Percentiles rank a stretch among this genome's conserved stretches.
These are phyloP conservation scores for Echinops telfairi DNA, from an alignment of 2,113 vertebrate species.

Conservation along the genomic window DNA sequence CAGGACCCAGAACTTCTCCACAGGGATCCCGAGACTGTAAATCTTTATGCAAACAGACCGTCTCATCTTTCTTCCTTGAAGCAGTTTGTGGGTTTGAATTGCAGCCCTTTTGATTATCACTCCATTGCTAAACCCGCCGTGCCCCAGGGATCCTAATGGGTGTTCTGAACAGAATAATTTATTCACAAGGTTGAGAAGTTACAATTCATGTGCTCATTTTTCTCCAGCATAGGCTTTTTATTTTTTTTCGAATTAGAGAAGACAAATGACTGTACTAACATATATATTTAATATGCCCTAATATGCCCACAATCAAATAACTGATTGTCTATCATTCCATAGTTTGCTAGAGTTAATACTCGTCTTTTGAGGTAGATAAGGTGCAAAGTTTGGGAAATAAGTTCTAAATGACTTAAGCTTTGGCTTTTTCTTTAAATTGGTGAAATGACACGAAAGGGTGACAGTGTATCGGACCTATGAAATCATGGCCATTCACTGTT, in stretches of 20 bases:
- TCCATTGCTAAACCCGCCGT: too few relatives aligned
- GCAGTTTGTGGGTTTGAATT: too few relatives aligned
- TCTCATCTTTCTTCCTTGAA: too few relatives aligned
- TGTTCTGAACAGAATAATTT: constrained; percentile 68
- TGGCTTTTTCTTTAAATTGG: constrained; percentile 13
- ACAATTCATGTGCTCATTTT: constrained; percentile 69
- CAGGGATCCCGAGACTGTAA: too few relatives aligned
- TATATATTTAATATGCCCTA: constrained; percentile 76
- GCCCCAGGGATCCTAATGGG: neutral
- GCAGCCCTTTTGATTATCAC: too few relatives aligned
- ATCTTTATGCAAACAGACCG: too few relatives aligned
- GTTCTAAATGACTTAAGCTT: constrained; percentile 26
- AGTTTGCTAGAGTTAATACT: constrained; percentile 2
- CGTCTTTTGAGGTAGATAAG: constrained; percentile 53
- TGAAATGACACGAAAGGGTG: constrained; percentile 45
- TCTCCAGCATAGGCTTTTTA: constrained; percentile 61
- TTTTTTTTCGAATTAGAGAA: constrained; percentile 56
- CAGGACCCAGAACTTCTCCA: too few relatives aligned
- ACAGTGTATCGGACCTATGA: constrained; percentile 55
- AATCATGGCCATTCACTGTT: constrained; percentile 68
- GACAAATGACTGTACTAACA: constrained; percentile 57
- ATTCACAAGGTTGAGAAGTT: constrained; percentile 70
- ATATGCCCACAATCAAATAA: constrained; percentile 69
- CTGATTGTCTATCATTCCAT: neutral
- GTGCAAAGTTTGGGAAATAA: constrained; percentile 47